Percentiles rank a stretch among this genome's conserved stretches.
Evolutionary conservation across 2,888 invertebrate genomes (phyloP).

Genomic region (Ophraella communa): DNA sequence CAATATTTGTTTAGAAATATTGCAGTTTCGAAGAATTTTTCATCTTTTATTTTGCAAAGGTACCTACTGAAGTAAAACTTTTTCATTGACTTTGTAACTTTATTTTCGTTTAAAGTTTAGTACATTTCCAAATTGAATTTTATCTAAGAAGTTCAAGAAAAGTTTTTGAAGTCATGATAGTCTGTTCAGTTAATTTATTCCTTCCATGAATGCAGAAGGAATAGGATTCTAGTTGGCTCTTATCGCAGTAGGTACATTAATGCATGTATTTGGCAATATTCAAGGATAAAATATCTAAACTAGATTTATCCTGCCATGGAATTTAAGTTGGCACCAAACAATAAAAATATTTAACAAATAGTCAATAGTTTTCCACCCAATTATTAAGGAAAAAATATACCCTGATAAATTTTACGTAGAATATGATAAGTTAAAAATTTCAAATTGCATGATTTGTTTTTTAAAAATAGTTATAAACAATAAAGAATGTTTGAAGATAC

Average conservation of each 20-base stretch:
- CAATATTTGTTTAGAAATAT: neutral
- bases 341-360: no score
- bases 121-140: conserved; percentile 11
- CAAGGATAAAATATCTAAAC: no score
- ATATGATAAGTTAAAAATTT: no score
- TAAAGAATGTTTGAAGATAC: no score
- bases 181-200: neutral
- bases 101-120: neutral
- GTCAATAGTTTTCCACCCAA: no score
- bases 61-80: neutral
- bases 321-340: no score
- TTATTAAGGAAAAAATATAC: no score
- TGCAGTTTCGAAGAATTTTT: neutral
- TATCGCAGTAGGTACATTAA: neutral
- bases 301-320: no score
- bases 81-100: neutral
- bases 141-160: conserved; percentile 40
- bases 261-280: neutral
- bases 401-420: no score
- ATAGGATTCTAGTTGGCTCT: neutral
- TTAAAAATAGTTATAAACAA: no score
- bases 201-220: neutral
- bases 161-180: neutral
- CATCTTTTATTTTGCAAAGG: neutral
- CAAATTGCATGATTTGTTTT: no score